Base-by-base conservation (phyloP, 2,888 invertebrate species). In the Rhagophthalmus giganteus region DNA sequence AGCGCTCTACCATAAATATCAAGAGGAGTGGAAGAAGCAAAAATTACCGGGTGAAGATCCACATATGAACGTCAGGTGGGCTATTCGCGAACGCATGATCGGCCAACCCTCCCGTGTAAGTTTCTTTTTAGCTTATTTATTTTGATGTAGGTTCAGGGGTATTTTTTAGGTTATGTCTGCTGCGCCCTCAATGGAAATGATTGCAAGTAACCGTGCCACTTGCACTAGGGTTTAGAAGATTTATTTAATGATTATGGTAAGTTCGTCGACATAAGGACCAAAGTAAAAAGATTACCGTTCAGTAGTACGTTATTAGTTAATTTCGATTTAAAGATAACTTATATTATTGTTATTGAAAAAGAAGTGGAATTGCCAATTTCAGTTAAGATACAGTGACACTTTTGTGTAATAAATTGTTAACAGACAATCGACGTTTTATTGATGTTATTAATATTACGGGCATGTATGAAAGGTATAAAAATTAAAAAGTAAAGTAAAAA, bases 11-110 rank as follows among this genome's bases (percentile, higher is more conserved):
- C 88, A 90, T 59, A 83, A 86, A 61, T 90, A 90, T 66, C 83
- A 85, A 60, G 77, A 80, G 20, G 76, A 85, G 61, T 90, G 90
- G 90, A 81, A 82, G 12, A 82, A 84, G 64, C 83, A 86, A 55
- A 86, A 86, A 63, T 80, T 90, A 15, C 90, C 90, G 0, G 90
- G 89, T 5, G 86, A 87, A 70, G 82, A 84, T 60, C 74, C 80
- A 46, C 85, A 86, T 74, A 70, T 80, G 0, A 82, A 84, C 20
- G 67, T 88, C 12, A 79, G 90, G 54, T 87, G 87, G 86, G 80
- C 80, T 58, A 79, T 88, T 8, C 76, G 88, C 37, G 83, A 86
- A 66, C 85, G 83, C 73, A 81, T 87, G 78, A 77, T 85, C 35
- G 82, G 82, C 11, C 74, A 68, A 9, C 66, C 66, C 30, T 53